Conservation (phyloP, 2,113 vertebrate genomes). For the Haemorhous mexicanus region DNA sequence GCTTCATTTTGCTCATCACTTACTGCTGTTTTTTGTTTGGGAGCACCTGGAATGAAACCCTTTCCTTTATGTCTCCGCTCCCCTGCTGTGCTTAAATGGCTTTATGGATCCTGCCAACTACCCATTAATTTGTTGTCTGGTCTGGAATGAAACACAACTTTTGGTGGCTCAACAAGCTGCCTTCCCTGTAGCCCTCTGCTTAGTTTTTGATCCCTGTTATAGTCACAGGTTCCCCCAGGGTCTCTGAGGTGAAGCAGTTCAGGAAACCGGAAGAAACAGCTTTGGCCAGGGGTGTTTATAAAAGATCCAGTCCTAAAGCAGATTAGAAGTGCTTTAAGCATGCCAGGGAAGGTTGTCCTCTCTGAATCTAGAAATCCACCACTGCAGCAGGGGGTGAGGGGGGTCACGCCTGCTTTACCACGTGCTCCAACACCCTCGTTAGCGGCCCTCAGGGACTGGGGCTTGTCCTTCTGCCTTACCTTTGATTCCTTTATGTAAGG, state of each 20-base stretch:
- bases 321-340: constrained; percentile 63
- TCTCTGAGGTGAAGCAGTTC: constrained; percentile 57
- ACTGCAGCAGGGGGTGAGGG: not conserved
- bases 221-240: constrained; percentile 25
- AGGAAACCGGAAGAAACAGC: constrained; percentile 57
- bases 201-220: not conserved
- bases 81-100: not conserved
- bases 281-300: constrained; percentile 49
- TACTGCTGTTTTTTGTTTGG: not conserved
- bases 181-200: not conserved
- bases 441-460: not conserved
- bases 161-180: not conserved
- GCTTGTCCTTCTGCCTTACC: constrained; percentile 24
- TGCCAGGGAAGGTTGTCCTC: constrained; percentile 52
- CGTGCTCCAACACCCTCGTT: not conserved
- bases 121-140: not conserved
- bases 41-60: not conserved
- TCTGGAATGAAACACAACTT: not conserved
- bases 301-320: constrained; percentile 54
- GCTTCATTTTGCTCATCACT: not conserved
- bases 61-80: not conserved
- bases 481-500: constrained; percentile 53
- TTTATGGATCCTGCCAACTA: not conserved
- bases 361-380: constrained; percentile 53
- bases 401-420: constrained; percentile 38